Evolutionary conservation across 2,888 invertebrate genomes (phyloP), one percentile per base, ranked within the genome.

Genomic region (Furcula furcula): DNA sequence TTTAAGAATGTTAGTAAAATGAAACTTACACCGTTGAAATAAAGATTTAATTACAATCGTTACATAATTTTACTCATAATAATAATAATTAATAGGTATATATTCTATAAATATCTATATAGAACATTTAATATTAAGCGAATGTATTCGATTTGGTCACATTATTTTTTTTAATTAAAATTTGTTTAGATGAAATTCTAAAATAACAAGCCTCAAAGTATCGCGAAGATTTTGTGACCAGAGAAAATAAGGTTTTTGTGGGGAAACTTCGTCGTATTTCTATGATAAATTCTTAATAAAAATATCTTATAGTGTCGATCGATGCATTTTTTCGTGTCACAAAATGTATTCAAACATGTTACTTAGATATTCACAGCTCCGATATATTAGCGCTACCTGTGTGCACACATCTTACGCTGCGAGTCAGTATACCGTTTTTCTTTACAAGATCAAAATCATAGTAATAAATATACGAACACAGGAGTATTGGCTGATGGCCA

Each of bases 81-180:
- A 74, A 72, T 80, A 82, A 76, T 82, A 78, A 79, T 79, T 84
- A 82, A 83, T 85, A 79, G 77, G 79, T 84, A 79, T 82, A 84
- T 84, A 83, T 79, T 86, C 79, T 86, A 85, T 86, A 86, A 83
- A 87, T 86, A 83, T 82, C 79, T 86, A 81, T 86, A 85, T 81
- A 85, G 85, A 83, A 86, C 81, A 82, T 85, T 84, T 83, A 84
- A 77, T 81, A 82, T 82, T 84, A 85, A 84, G 87, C 82, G 81
- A 86, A 83, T 84, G 87, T 85, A 84, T 86, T 85, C 81, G 81
- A 85, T 86, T 87, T 87, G 87, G 87, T 87, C 87, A 86, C 83
- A 76, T 76, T 60, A 37, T 37, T 51, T 37, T 36, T 47, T 45
- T 44, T 57, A 40, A 36, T 50, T 43, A 36, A 45, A 43, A 46